Percentiles rank a stretch among this genome's conserved stretches.
phyloP scores from a whole-genome alignment of 2,113 vertebrate genomes.

The Ginglymostoma cirratum region DNA sequence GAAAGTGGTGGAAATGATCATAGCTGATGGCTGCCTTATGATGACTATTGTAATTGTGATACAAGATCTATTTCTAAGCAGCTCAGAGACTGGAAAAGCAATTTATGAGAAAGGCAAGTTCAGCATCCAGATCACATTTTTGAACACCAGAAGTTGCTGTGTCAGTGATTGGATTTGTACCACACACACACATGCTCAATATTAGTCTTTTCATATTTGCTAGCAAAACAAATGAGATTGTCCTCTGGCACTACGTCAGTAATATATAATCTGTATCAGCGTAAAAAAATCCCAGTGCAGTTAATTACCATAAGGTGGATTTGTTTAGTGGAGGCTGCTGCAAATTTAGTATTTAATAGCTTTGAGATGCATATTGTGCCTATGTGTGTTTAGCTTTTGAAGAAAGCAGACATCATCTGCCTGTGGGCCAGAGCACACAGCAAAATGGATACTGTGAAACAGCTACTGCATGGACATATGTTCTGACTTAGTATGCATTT shows the following conservation, averaged over 20 bases:
- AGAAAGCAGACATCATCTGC: conserved; percentile 14
- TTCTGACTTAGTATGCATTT: conserved; percentile 28
- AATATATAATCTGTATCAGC: background rate
- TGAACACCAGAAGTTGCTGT: background rate
- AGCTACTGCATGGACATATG: conserved; percentile 31
- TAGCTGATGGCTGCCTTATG: background rate
- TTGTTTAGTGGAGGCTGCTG: conserved; percentile 41
- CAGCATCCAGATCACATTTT: background rate
- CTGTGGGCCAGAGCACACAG: background rate
- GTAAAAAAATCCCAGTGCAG: background rate
- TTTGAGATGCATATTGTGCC: background rate
- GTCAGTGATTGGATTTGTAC: background rate
- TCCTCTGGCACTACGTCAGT: background rate
- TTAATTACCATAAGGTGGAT: background rate
- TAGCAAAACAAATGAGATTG: background rate
- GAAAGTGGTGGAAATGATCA: background rate
- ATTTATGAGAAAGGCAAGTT: background rate
- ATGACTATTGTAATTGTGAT: background rate
- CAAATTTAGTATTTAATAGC: conserved; percentile 38
- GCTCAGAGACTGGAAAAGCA: background rate
- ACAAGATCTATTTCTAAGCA: background rate
- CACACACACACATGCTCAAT: no score
- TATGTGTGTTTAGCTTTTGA: conserved; percentile 12
- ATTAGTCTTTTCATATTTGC: conserved; percentile 11
- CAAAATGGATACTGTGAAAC: conserved; percentile 18